Conservation (phyloP, 2,888 invertebrate species). For the Imbricaverruca yamaguchii region DNA sequence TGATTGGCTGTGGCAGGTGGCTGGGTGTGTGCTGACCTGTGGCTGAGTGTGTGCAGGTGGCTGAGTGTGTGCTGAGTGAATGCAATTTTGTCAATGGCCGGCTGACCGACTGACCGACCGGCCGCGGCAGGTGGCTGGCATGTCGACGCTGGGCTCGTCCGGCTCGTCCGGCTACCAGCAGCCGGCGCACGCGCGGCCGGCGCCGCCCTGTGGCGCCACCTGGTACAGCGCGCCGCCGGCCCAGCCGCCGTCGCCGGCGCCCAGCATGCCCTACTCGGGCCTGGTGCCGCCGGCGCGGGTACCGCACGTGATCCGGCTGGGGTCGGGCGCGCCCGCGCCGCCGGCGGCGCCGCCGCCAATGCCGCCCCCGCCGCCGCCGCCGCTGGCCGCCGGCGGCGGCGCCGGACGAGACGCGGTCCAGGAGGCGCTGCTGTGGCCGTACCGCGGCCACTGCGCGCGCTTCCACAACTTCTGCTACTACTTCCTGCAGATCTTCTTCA, state of each 20-base stretch:
- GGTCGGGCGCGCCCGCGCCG: neutral
- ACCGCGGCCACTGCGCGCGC: constrained; percentile 14
- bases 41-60: too few relatives aligned
- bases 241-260: neutral
- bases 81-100: too few relatives aligned
- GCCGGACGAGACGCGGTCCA: neutral
- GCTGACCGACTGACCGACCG: too few relatives aligned
- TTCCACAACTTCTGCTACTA: constrained; percentile 20
- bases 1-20: too few relatives aligned
- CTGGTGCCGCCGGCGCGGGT: constrained; percentile 20
- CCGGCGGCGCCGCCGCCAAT: constrained; percentile 4
- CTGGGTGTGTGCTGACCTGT: too few relatives aligned
- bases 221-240: neutral
- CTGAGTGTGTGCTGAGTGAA: too few relatives aligned
- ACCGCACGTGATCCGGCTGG: neutral
- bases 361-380: constrained; percentile 14
- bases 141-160: constrained; percentile 19
- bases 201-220: neutral
- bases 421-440: neutral
- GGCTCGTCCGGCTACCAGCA: constrained; percentile 21
- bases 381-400: neutral
- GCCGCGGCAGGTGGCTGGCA: neutral
- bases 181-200: constrained; percentile 14
- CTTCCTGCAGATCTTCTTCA: constrained; percentile 11
- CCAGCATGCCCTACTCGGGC: constrained; percentile 21